phyloP scores from a whole-genome alignment of 2,797 vertebrate species.

The Melanotaenia nigrans region DNA sequence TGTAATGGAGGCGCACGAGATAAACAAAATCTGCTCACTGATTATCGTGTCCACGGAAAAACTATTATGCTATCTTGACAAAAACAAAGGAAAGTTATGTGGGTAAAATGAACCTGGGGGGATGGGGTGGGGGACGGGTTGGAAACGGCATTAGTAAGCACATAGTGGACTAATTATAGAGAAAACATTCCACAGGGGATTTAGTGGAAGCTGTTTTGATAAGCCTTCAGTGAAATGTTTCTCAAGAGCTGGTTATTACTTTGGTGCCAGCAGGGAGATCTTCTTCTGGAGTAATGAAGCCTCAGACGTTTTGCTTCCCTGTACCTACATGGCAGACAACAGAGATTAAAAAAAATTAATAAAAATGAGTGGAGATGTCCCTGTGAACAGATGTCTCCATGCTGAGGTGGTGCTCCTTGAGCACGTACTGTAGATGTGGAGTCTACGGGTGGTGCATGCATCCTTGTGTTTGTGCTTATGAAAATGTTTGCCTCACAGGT shows the following conservation, averaged over 20 bases:
- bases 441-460: slow-evolving; percentile 3
- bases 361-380: slow-evolving; percentile 24
- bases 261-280: slow-evolving; percentile 52
- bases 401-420: slow-evolving; percentile 32
- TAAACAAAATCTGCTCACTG: not conserved
- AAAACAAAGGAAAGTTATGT: too few relatives aligned
- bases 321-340: slow-evolving; percentile 21
- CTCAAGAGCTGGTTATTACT: slow-evolving; percentile 50
- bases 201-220: slow-evolving; percentile 68
- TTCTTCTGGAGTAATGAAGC: slow-evolving; percentile 53
- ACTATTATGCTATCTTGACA: not conserved
- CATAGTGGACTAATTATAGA: slow-evolving; percentile 59
- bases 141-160: slow-evolving; percentile 20
- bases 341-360: slow-evolving; percentile 3
- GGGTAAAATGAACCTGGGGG: not conserved
- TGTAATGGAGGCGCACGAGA: not conserved
- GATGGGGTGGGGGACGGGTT: not conserved
- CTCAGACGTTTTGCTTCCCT: slow-evolving; percentile 50
- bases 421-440: slow-evolving; percentile 4
- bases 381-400: slow-evolving; percentile 14
- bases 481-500: slow-evolving; percentile 80
- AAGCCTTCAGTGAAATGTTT: slow-evolving; percentile 76
- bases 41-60: not conserved
- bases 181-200: slow-evolving; percentile 70
- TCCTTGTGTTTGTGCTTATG: slow-evolving; percentile 49